Evolutionary conservation across 2,888 invertebrate genomes (phyloP).

Genomic region (Euzetes globulus): DNA sequence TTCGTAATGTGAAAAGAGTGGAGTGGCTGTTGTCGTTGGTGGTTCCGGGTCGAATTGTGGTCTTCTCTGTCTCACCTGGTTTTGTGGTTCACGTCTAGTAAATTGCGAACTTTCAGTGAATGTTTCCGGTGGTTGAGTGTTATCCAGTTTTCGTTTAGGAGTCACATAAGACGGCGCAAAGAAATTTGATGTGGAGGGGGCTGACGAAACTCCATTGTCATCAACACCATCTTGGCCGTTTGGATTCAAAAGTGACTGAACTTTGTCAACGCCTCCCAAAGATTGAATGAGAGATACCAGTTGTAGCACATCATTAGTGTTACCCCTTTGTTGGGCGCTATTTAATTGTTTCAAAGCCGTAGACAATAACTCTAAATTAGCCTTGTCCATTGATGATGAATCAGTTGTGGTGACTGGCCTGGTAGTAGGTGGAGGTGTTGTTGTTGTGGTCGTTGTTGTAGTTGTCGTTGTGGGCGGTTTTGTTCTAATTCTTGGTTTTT

Average conservation of each 20-base stretch:
- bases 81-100: conserved; percentile 24
- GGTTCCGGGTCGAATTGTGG: conserved; percentile 33
- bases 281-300: conserved; percentile 42
- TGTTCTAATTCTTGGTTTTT: conserved; percentile 24
- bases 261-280: conserved; percentile 45
- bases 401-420: conserved; percentile 33
- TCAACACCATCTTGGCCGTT: conserved; percentile 26
- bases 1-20: conserved; percentile 27
- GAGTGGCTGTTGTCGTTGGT: conserved; percentile 13
- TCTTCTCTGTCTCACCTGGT: conserved; percentile 28
- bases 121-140: conserved; percentile 31
- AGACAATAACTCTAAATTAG: conserved; percentile 2
- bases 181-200: conserved; percentile 28
- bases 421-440: conserved; percentile 40
- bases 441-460: conserved; percentile 37
- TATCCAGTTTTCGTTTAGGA: conserved; percentile 30
- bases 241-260: conserved; percentile 42
- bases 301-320: conserved; percentile 40
- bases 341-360: conserved; percentile 30
- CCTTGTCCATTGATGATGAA: neutral
- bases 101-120: conserved; percentile 26
- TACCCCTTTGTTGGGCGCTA: conserved; percentile 31
- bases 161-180: conserved; percentile 36
- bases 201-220: conserved; percentile 17
- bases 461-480: conserved; percentile 34